Evolutionary conservation across 2,888 invertebrate species (phyloP).

Genomic region (Nomada fabriciana): DNA sequence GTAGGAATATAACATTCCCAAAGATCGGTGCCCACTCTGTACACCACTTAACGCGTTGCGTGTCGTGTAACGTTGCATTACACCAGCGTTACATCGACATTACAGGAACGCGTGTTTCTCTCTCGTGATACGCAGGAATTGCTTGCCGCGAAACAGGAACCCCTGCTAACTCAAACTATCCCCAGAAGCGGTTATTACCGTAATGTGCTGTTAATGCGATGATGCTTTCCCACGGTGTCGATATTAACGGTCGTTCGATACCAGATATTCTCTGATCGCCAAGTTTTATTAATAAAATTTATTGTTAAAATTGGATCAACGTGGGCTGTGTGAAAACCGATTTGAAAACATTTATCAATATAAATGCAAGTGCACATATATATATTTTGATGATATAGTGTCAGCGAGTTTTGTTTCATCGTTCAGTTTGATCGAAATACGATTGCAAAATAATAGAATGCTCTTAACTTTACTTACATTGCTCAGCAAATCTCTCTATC

Average conservation of each 20-base stretch:
- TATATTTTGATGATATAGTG: not conserved
- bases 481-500: no score
- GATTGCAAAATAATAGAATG: no score
- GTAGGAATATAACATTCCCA: not conserved
- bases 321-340: not conserved
- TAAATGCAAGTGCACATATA: not conserved
- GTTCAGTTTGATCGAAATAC: no score
- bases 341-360: not conserved
- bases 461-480: no score
- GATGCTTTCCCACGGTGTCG: conserved; percentile 50
- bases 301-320: not conserved
- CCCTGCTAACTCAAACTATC: conserved; percentile 21
- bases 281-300: no score
- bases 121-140: conserved; percentile 6
- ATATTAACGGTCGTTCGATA: conserved; percentile 10
- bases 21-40: not conserved
- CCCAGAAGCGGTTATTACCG: conserved; percentile 53
- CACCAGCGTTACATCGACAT: conserved; percentile 39
- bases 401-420: no score
- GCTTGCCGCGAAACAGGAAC: conserved; percentile 38
- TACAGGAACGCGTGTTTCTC: conserved; percentile 32
- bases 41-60: conserved; percentile 35
- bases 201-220: conserved; percentile 48
- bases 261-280: not conserved
- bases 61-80: conserved; percentile 39